These are phyloP conservation scores for Penaeus vannamei DNA, from an alignment of 1,140 invertebrate species.

Conservation along the genomic window DNA sequence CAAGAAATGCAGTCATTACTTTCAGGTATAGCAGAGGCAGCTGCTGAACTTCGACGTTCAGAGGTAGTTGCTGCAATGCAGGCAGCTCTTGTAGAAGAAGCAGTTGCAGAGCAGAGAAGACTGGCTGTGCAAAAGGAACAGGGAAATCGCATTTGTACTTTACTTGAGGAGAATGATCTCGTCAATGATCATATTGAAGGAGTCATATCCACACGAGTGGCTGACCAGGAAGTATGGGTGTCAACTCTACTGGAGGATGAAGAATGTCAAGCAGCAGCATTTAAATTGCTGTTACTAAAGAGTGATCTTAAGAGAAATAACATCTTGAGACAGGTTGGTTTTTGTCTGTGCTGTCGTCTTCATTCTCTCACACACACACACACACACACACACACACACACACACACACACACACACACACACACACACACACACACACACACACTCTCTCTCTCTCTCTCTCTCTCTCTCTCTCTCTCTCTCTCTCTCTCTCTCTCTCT, in stretches of 20 bases:
- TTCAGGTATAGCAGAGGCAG: conserved; percentile 61
- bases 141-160: conserved; percentile 80
- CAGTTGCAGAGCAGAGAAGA: conserved; percentile 76
- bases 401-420: no score
- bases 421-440: no score
- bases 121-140: conserved; percentile 81
- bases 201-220: conserved; percentile 49
- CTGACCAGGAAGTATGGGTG: conserved; percentile 57
- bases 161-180: conserved; percentile 83
- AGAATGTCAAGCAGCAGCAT: conserved; percentile 64
- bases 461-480: no score
- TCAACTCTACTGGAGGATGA: conserved; percentile 64
- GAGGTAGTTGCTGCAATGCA: conserved; percentile 70
- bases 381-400: no score
- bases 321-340: conserved; percentile 64
- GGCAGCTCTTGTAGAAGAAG: conserved; percentile 75
- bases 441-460: no score
- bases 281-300: conserved; percentile 63
- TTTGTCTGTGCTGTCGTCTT: neutral
- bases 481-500: no score
- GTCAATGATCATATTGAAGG: conserved; percentile 82
- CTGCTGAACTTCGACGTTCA: conserved; percentile 62
- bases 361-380: no score
- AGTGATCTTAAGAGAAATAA: conserved; percentile 64
- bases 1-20: conserved; percentile 56